Evolutionary conservation across 37 sponge, comb jelly and placozoan genomes (phyloP).

Genomic region (Ephydatia muelleri): DNA sequence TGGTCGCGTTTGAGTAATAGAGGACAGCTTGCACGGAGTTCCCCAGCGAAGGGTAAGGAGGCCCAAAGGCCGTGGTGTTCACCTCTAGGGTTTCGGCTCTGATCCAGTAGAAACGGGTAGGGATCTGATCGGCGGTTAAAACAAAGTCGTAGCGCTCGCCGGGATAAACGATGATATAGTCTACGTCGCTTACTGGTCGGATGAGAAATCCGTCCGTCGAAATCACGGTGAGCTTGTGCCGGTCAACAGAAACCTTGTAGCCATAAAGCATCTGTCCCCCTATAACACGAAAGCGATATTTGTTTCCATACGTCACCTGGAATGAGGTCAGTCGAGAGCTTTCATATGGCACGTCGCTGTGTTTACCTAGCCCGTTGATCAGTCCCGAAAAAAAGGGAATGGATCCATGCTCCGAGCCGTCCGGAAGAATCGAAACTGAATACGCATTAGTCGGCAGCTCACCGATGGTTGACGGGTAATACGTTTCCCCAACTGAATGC

Average conservation of each 20-base stretch:
- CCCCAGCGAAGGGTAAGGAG: constrained; percentile 28
- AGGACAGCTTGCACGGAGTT: constrained; percentile 50
- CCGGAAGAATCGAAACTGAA: constrained; percentile 1
- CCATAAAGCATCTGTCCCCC: constrained; percentile 53
- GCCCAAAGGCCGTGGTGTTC: constrained; percentile 2
- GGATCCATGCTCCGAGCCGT: constrained; percentile 23
- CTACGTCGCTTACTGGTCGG: no score
- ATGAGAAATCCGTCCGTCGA: no score
- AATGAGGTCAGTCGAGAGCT: constrained; percentile 38
- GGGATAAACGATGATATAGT: no score
- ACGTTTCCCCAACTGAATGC: not conserved
- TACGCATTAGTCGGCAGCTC: constrained; percentile 17
- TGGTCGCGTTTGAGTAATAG: constrained; percentile 12
- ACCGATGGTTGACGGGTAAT: constrained; percentile 17
- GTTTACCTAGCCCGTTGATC: constrained; percentile 55
- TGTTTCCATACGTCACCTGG: constrained; percentile 29
- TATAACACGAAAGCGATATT: constrained; percentile 70
- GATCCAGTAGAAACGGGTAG: no score
- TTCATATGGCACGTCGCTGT: constrained; percentile 22
- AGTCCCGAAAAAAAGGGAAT: constrained; percentile 51
- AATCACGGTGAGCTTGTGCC: no score
- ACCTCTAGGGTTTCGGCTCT: no score
- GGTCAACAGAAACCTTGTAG: no score
- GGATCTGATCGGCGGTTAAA: no score
- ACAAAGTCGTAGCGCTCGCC: no score